Base-by-base conservation (phyloP, 2,113 vertebrate species). In the Hassar affinis region DNA sequence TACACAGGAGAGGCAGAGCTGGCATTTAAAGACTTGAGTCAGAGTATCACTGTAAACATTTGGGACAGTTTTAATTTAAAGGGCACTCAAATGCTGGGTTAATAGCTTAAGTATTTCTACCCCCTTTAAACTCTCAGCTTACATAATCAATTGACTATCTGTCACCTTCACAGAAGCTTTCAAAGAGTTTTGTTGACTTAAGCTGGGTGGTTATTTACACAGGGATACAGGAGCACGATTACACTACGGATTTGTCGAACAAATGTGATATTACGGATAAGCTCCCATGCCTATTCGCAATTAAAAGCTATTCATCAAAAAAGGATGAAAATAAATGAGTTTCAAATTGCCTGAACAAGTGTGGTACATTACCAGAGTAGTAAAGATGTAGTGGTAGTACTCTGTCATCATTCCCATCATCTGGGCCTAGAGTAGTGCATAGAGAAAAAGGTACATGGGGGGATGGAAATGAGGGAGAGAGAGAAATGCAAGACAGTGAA, bases 401-500 rank as follows among this genome's bases (percentile, higher is more conserved):
- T 99, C 98, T 0, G 98, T 99, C 98, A 99, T 98, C 98, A 99
- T 99, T 88, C 98, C 98, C 97, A 99, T 99, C 56, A 97, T 97
- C 97, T 99, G 97, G 61, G 98, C 98, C 98, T 99, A 91, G n/a
- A 90, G 86, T 69, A 85, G 69, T 30, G 22, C 15, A 56, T 12
- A 2, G 25, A 22, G 35, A 56, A 11, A 68, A 74, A 78, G 42
- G 30, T 45, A 20, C 33, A 64, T 15, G 22, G 17, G 69, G 66
- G 81, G 64, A 12, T 68, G 66, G 75, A 75, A 66, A 35, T 6
- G 49, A 81, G 51, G 57, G 17, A 68, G 61, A 54, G 3, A 47
- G 59, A 42, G 9, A 62, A 82, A 87, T 59, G 84, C 64, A 77
- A 59, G 49, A 83, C 25, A 82, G 66, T 81, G 78, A 89, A 82